A percentile compares a stretch with the other conserved stretches of the same genome.
These are phyloP conservation scores for Panopea generosa DNA, from an alignment of 2,888 invertebrate species.

Conservation along the genomic window DNA sequence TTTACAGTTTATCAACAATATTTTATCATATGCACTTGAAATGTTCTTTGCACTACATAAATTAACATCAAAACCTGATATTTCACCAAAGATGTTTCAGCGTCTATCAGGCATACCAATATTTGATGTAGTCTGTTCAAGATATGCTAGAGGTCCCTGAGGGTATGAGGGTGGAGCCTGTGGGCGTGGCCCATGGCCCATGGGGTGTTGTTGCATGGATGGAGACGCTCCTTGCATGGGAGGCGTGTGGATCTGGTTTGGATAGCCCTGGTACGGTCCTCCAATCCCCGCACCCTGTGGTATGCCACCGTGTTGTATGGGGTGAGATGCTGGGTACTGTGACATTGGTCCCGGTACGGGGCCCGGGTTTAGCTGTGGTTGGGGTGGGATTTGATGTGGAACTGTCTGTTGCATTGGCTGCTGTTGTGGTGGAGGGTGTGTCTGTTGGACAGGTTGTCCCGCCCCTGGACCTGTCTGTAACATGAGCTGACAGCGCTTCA, in stretches of 20 bases:
- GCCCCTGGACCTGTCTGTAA: slow-evolving; percentile 84
- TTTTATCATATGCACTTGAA: too few species aligned
- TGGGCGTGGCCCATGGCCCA: slow-evolving; percentile 43
- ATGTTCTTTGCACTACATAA: too few species aligned
- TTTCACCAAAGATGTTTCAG: slow-evolving; percentile 40
- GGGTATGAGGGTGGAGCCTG: slow-evolving; percentile 70
- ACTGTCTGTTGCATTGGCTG: slow-evolving; percentile 41
- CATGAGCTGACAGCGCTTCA: slow-evolving; percentile 95
- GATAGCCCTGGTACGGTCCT: slow-evolving; percentile 50
- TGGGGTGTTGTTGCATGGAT: slow-evolving; percentile 20
- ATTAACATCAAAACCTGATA: too few species aligned
- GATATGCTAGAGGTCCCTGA: slow-evolving; percentile 93
- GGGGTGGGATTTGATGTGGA: slow-evolving; percentile 43
- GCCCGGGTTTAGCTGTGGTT: slow-evolving; percentile 5
- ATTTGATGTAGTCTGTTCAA: slow-evolving; percentile 96
- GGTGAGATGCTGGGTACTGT: slow-evolving; percentile 56
- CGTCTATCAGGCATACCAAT: slow-evolving; percentile 93
- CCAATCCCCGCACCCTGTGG: slow-evolving; percentile 33
- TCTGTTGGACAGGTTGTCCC: slow-evolving; percentile 51
- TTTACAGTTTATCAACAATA: too few species aligned
- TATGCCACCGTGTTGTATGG: slow-evolving; percentile 53
- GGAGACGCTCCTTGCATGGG: slow-evolving; percentile 64
- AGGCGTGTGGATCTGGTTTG: slow-evolving; percentile 54
- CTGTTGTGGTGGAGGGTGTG: slow-evolving; percentile 38
- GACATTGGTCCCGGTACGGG: slow-evolving; percentile 72